Evolutionary conservation across 2,888 invertebrate genomes (phyloP).

Genomic region (Venusia cambrica): DNA sequence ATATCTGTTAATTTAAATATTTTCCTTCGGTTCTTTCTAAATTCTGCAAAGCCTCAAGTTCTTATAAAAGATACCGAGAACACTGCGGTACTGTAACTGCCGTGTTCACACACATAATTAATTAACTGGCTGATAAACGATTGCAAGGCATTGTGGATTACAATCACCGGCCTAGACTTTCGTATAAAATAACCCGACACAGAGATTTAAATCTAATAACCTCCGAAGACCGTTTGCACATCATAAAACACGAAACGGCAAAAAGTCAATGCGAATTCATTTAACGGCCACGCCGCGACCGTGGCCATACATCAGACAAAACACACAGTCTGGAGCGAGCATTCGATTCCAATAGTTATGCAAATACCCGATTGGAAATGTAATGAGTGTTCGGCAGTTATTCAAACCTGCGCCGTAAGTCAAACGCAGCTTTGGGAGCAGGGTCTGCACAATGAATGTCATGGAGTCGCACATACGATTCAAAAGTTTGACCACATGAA

Average conservation of each 20-base stretch:
- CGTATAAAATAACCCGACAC: too few species aligned
- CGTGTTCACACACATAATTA: too few species aligned
- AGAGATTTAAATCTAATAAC: conserved; percentile 6
- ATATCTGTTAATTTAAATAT: too few species aligned
- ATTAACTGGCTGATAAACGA: too few species aligned
- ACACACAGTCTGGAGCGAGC: conserved; percentile 60
- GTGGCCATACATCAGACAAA: conserved; percentile 69
- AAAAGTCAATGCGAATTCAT: conserved; percentile 49
- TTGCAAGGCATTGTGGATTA: too few species aligned
- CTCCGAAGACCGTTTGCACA: conserved; percentile 17
- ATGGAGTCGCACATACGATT: conserved; percentile 45
- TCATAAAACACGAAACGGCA: conserved; percentile 19
- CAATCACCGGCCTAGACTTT: too few species aligned
- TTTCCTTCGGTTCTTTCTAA: too few species aligned
- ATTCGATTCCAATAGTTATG: conserved; percentile 80
- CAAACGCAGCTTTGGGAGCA: conserved; percentile 69
- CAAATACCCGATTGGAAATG: conserved; percentile 71
- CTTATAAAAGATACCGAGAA: too few species aligned
- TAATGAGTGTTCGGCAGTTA: conserved; percentile 79
- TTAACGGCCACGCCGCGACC: conserved; percentile 58
- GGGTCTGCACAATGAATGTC: conserved; percentile 35
- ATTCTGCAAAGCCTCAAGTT: too few species aligned
- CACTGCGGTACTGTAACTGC: too few species aligned
- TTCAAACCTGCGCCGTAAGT: conserved; percentile 76
- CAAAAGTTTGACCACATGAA: too few species aligned